A percentile compares a stretch with the other conserved stretches of the same genome.
Conservation (phyloP, 2,113 vertebrate species). For the Phyllopteryx taeniolatus region DNA sequence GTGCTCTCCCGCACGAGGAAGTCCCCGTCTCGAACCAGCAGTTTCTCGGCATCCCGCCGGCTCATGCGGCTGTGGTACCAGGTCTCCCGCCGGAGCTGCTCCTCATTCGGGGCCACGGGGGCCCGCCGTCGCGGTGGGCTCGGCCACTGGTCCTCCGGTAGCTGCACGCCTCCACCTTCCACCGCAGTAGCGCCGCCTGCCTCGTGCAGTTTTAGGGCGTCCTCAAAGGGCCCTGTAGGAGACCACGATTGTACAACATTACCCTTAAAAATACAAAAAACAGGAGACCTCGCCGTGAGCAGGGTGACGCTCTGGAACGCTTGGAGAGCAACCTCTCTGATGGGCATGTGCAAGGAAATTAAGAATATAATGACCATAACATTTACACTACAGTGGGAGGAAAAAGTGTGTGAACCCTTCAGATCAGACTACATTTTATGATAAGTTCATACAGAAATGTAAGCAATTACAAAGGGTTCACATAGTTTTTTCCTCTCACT, state of each 20-base stretch:
- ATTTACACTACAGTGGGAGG: too few relatives aligned
- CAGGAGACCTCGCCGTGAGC: slow-evolving; percentile 61
- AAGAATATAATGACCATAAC: background rate
- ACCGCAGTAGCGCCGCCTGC: slow-evolving; percentile 51
- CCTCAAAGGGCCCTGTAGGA: slow-evolving; percentile 87
- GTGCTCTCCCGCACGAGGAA: slow-evolving; percentile 93
- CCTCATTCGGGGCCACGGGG: slow-evolving; percentile 88
- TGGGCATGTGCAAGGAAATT: slow-evolving; percentile 16
- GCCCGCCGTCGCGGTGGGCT: slow-evolving; percentile 86
- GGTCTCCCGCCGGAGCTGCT: slow-evolving; percentile 84
- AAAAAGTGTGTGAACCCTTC: too few relatives aligned
- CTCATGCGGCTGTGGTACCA: slow-evolving; percentile 98
- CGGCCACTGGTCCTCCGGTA: slow-evolving; percentile 86
- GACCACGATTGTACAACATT: background rate
- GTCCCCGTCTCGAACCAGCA: slow-evolving; percentile 86
- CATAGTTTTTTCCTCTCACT: too few relatives aligned
- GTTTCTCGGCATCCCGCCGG: slow-evolving; percentile 84
- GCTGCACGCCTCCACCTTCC: slow-evolving; percentile 35
- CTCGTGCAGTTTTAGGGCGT: slow-evolving; percentile 89
- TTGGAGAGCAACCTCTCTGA: slow-evolving; percentile 79
- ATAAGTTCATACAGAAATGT: too few relatives aligned
- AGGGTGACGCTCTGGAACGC: slow-evolving; percentile 63
- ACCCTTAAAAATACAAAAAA: too few relatives aligned
- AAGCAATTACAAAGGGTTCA: too few relatives aligned
- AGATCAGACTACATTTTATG: too few relatives aligned